Base-by-base conservation (phyloP, 2,113 vertebrate genomes). In the Aptenodytes forsteri region DNA sequence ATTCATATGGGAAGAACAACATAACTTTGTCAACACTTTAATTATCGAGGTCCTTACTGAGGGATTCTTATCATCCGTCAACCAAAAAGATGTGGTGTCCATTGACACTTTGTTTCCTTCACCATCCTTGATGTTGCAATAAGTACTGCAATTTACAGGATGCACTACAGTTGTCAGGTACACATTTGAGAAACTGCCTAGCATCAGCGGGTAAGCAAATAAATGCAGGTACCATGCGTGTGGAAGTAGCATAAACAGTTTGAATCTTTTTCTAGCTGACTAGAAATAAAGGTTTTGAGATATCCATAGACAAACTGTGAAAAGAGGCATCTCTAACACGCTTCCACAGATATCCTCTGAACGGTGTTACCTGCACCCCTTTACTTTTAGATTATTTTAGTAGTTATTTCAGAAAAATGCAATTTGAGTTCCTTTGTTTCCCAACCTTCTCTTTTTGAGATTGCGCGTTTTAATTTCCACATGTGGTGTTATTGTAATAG, bases 211-310 rank as follows among this genome's bases (percentile, higher is more conserved):
- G 36, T 26, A 72, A 82, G 78, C 26, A 71, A 86, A 71, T 58
- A 69, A 84, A 61, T 36, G 9, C n/a, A 38, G 1, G 1, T 50
- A n/a, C 34, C 0, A 0, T 30, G 34, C 65, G 44, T 20, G 36
- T 64, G 46, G 46, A 72, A 73, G 27, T 19, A 55, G 71, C 55
- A 83, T 76, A 67, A 93, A 78, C 15, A 40, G 21, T 80, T 29
- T 80, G 49, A 85, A 36, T 52, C 6, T 46, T 62, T 46, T 91
- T 21, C 44, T 76, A 27, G 25, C 32, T 85, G 58, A 61, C 66
- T 75, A 66, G 54, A 61, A 69, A 56, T 11, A 69, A 82, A 75
- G 3, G 6, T 36, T 87, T 55, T 79, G 47, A 87, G 62, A 40
- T 46, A 54, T 16, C 62, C 7, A 13, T 32, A 61, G 70, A 44